Evolutionary conservation across 1,140 invertebrate genomes (phyloP).

Genomic region (Papilio polytes): DNA sequence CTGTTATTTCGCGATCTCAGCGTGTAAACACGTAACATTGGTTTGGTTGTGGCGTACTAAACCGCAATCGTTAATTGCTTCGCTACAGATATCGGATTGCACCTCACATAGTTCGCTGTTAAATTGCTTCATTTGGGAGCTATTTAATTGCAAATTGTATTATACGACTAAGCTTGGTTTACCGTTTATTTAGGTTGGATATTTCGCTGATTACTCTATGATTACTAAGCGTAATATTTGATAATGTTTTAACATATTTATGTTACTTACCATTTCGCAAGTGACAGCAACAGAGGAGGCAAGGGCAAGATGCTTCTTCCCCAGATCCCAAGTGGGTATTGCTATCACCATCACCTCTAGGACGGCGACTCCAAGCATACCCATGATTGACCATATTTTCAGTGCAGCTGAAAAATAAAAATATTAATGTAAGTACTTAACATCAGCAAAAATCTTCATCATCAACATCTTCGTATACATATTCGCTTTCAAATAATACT

Average conservation of each 20-base stretch:
- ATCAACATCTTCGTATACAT: too few species aligned
- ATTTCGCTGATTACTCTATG: too few species aligned
- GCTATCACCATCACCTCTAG: conserved; percentile 54
- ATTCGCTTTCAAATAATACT: too few species aligned
- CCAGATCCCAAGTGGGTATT: conserved; percentile 61
- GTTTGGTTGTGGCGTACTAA: not conserved
- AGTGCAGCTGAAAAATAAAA: conserved; percentile 48
- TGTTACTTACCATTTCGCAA: conserved; percentile 71
- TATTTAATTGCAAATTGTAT: not conserved
- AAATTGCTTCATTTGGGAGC: conserved; percentile 14
- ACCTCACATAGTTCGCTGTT: conserved; percentile 1
- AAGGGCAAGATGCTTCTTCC: conserved; percentile 60
- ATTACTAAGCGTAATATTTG: too few species aligned
- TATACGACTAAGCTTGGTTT: not conserved
- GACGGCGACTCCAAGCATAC: conserved; percentile 51
- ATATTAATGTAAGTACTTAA: not conserved
- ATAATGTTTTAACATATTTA: not conserved
- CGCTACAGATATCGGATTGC: conserved; percentile 26
- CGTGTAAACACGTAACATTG: conserved; percentile 11
- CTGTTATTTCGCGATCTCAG: not conserved
- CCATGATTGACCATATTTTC: conserved; percentile 55
- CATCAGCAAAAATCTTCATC: too few species aligned
- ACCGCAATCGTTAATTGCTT: conserved; percentile 12
- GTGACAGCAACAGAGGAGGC: conserved; percentile 66
- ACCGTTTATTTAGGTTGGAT: too few species aligned